Conservation (phyloP, 2,113 vertebrate species). For the Tiliqua scincoides region DNA sequence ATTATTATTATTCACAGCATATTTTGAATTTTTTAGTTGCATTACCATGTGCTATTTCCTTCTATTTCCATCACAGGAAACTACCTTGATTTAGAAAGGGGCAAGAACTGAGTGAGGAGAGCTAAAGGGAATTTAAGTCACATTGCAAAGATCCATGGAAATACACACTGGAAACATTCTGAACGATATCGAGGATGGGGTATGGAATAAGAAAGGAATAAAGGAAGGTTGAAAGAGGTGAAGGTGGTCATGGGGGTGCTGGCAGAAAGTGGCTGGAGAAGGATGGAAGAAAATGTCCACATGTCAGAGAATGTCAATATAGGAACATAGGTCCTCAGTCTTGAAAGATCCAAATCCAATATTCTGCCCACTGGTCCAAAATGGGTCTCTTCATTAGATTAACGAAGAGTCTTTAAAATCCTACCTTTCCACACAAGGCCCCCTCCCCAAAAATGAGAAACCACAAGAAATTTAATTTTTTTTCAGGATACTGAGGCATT, state of each 20-base stretch:
- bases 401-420: not conserved
- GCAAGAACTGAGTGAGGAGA: not conserved
- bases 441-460: not conserved
- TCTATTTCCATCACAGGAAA: too few species aligned
- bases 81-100: too few species aligned
- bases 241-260: too few species aligned
- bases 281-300: not conserved
- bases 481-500: not conserved
- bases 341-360: not conserved
- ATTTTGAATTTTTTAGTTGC: too few species aligned
- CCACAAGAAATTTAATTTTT: not conserved
- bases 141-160: not conserved
- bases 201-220: not conserved
- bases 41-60: too few species aligned
- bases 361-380: not conserved
- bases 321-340: not conserved
- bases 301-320: too few species aligned
- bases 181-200: not conserved
- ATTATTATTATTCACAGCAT: too few species aligned
- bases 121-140: not conserved
- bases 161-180: not conserved
- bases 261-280: too few species aligned
- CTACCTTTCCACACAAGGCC: not conserved
- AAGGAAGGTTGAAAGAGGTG: too few species aligned
- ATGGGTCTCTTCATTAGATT: not conserved